Evolutionary conservation across 2,113 vertebrate genomes (phyloP), one percentile per base, ranked within the genome.

Genomic region (Seriola rivoliana): DNA sequence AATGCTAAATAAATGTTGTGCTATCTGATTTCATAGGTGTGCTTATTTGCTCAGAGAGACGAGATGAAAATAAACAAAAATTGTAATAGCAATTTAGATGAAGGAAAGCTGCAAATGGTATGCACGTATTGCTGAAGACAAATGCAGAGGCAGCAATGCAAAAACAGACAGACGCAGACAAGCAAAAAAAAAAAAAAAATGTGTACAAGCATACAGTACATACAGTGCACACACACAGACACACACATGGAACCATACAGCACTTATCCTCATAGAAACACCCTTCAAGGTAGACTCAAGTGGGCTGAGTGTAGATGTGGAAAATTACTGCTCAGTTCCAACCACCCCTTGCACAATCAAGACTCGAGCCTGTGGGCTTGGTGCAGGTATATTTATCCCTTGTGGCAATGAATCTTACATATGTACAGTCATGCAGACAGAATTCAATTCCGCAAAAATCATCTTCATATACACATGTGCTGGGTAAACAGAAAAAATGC

Each of bases 321-420:
- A 95, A 95, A 95, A 94, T 93, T 94, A 95, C 94, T 86, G 86
- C 88, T 84, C 86, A 85, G 81, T 82, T 89, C 77, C 40, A 59
- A 90, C 90, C 86, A 84, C 82, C 75, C 84, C 82, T 87, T 93
- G 87, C 89, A 91, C 91, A 95, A 93, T 95, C 92, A 93, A 88
- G 93, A 84, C 90, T 91, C 60, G 38, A 85, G 86, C 85, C 72
- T 84, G 91, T 80, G 89, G 71, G 69, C 78, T 86, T n/a, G 34
- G 75, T 74, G 87, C 92, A 92, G 92, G 93, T 94, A 92, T 94
- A 93, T 95, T 95, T 95, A 92, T 91, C 90, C 87, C 88, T 84
- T 91, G 87, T 87, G 93, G 89, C 79, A 65, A 87, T 12, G 40
- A 81, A 80, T 84, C 65, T 78, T 89, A 84, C 85, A 85, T 88